Evolutionary conservation across 2,113 vertebrate genomes (phyloP).

Genomic region (Plestiodon gilberti): DNA sequence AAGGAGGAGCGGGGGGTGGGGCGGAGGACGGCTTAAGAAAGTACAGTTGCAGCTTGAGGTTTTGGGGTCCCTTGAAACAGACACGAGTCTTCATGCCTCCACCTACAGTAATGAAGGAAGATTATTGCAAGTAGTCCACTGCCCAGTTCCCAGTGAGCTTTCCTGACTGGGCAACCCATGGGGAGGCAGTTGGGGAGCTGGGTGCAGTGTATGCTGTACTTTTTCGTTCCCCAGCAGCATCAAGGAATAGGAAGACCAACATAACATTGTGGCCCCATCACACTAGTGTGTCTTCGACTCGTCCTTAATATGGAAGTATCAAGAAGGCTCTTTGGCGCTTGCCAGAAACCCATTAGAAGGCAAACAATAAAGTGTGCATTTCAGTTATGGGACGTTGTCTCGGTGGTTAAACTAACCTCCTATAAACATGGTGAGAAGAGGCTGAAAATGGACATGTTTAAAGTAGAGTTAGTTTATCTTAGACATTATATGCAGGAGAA

Average conservation of each 20-base stretch:
- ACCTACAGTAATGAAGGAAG: no score
- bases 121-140: no score
- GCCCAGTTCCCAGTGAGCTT: no score
- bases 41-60: no score
- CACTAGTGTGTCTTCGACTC: neutral
- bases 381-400: neutral
- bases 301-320: neutral
- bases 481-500: neutral
- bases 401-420: neutral
- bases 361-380: no score
- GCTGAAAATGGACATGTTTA: neutral
- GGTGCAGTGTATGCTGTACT: no score
- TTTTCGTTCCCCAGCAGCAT: no score
- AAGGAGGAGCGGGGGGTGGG: neutral
- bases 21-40: no score
- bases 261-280: neutral
- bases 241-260: neutral
- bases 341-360: neutral
- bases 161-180: no score
- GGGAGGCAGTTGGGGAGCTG: no score
- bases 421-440: neutral
- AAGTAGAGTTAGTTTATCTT: neutral
- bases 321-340: neutral
- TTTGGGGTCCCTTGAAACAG: no score
- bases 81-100: no score